These are phyloP conservation scores for Scomber colias DNA, from an alignment of 2,113 vertebrate genomes.

Conservation along the genomic window DNA sequence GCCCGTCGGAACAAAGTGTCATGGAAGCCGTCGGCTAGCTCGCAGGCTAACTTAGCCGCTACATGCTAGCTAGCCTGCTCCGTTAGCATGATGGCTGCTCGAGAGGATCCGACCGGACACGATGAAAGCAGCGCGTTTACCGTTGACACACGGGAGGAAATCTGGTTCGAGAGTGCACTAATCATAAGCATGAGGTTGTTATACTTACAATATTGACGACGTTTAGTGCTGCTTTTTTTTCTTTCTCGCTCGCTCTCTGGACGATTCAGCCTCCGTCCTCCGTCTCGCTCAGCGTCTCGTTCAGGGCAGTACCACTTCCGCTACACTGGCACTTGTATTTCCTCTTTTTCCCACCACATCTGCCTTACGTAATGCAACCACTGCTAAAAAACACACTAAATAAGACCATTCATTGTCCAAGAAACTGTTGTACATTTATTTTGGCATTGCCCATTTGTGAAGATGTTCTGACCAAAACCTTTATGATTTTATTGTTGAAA, in stretches of 20 bases:
- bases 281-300: constrained; percentile 83
- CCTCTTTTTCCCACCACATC: constrained; percentile 76
- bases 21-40: constrained; percentile 74
- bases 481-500: too few species aligned
- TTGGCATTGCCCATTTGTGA: too few species aligned
- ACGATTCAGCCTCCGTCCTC: constrained; percentile 83
- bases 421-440: too few species aligned
- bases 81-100: constrained; percentile 62
- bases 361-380: constrained; percentile 72
- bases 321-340: constrained; percentile 83
- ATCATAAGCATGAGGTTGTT: not conserved
- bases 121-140: constrained; percentile 19
- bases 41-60: constrained; percentile 39
- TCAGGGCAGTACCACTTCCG: constrained; percentile 89
- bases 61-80: constrained; percentile 37
- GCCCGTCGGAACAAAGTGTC: constrained; percentile 82
- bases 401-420: not conserved
- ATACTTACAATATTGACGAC: constrained; percentile 82
- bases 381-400: constrained; percentile 8
- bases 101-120: constrained; percentile 40
- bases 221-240: constrained; percentile 78
- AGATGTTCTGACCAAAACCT: too few species aligned
- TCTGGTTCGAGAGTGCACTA: not conserved
- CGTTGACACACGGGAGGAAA: not conserved
- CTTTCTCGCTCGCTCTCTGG: constrained; percentile 64